A percentile compares a stretch with the other conserved stretches of the same genome.
phyloP scores from a whole-genome alignment of 2,888 invertebrate species.

The Meghimatium bilineatum region DNA sequence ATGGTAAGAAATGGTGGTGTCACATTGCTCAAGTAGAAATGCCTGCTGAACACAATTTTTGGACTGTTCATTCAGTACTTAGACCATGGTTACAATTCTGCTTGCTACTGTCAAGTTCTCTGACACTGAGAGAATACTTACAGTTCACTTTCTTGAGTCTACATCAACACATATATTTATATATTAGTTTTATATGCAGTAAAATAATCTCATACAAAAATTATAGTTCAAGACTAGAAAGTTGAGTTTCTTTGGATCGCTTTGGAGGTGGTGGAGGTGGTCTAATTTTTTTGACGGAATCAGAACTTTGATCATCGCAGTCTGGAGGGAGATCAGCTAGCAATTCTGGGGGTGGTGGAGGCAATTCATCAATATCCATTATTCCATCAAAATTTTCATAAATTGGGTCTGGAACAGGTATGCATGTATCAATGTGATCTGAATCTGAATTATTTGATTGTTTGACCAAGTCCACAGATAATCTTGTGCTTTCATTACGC shows the following conservation, averaged over 20 bases:
- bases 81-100: neutral
- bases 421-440: constrained; percentile 20
- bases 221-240: constrained; percentile 54
- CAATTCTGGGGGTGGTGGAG: constrained; percentile 73
- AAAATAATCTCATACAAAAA: no score
- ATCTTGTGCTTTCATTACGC: constrained; percentile 67
- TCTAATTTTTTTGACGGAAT: constrained; percentile 56
- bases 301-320: constrained; percentile 49
- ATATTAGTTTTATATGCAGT: neutral
- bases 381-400: constrained; percentile 69
- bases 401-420: constrained; percentile 56
- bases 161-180: neutral
- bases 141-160: neutral
- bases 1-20: neutral
- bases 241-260: constrained; percentile 68
- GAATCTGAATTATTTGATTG: constrained; percentile 8
- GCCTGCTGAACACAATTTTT: constrained; percentile 7
- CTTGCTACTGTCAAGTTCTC: neutral
- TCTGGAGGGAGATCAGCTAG: constrained; percentile 60
- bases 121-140: neutral
- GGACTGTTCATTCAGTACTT: neutral
- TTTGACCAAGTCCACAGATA: constrained; percentile 57
- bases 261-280: constrained; percentile 71
- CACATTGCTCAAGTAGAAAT: neutral
- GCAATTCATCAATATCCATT: constrained; percentile 71